phyloP scores from a whole-genome alignment of 2,113 vertebrate genomes.

The Pterocles burchelli region DNA sequence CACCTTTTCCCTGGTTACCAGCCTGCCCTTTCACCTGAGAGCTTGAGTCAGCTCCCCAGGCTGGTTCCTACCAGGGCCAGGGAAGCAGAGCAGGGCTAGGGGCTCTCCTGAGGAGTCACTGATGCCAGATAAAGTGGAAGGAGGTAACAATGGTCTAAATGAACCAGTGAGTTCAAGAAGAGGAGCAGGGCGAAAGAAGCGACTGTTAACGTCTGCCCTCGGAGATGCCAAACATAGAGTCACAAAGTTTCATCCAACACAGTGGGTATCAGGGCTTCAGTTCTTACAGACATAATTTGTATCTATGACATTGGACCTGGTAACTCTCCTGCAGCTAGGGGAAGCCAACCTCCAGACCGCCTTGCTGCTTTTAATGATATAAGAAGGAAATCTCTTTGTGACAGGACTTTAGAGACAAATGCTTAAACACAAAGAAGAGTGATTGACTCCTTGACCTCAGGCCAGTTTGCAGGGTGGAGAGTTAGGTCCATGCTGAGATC shows the following conservation, averaged over 20 bases:
- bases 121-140: not conserved
- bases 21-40: not conserved
- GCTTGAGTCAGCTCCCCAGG: rapidly evolving
- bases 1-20: not conserved
- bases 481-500: not conserved
- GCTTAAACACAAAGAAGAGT: not conserved
- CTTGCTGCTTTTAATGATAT: not conserved
- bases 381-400: not conserved
- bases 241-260: not conserved
- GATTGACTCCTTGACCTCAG: not conserved
- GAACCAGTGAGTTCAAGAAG: not conserved
- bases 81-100: not conserved
- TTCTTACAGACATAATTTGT: not conserved
- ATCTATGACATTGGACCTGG: not conserved
- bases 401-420: not conserved
- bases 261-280: not conserved
- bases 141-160: not conserved
- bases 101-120: not conserved
- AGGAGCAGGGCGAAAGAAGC: not conserved
- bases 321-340: not conserved
- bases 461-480: not conserved
- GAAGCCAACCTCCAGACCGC: not conserved
- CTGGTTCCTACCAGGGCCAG: not conserved
- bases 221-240: not conserved
- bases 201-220: not conserved